phyloP scores from a whole-genome alignment of 2,797 vertebrate genomes.

The Epinephelus malabaricus region DNA sequence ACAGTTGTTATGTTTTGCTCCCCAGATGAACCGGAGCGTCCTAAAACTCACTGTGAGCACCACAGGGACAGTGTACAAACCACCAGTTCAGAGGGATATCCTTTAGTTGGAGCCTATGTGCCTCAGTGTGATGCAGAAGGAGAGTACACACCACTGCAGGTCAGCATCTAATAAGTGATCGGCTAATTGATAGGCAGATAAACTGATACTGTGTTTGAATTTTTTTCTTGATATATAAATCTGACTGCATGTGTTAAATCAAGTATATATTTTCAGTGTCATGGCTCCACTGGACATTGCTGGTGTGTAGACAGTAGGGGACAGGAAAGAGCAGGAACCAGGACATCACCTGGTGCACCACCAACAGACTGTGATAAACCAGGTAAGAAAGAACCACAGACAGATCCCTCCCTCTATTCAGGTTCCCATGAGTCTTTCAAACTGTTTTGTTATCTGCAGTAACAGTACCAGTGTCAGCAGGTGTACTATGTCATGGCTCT shows the following conservation, averaged over 20 bases:
- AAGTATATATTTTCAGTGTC: constrained; percentile 81
- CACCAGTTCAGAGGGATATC: constrained; percentile 41
- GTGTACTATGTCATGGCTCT: constrained; percentile 52
- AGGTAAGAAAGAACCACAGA: constrained; percentile 75
- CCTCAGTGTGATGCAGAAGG: constrained; percentile 80
- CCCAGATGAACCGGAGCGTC: constrained; percentile 48
- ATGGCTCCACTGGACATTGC: constrained; percentile 86
- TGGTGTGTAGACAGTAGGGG: constrained; percentile 89
- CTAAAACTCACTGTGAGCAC: constrained; percentile 78
- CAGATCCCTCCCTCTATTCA: background rate
- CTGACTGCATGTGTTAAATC: background rate
- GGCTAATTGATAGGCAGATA: background rate
- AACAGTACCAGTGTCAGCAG: constrained; percentile 21
- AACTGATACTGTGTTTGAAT: background rate
- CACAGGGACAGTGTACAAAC: constrained; percentile 73
- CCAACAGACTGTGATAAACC: constrained; percentile 78
- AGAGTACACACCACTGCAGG: constrained; percentile 81
- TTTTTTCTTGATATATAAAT: background rate
- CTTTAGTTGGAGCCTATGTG: constrained; percentile 60
- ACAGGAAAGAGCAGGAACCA: constrained; percentile 85
- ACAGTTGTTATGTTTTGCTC: background rate
- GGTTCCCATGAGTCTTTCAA: background rate
- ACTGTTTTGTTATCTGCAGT: background rate
- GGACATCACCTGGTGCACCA: constrained; percentile 74
- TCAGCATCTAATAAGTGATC: background rate